Conservation (phyloP, 2,888 invertebrate species). For the Cheilosia pagana region DNA sequence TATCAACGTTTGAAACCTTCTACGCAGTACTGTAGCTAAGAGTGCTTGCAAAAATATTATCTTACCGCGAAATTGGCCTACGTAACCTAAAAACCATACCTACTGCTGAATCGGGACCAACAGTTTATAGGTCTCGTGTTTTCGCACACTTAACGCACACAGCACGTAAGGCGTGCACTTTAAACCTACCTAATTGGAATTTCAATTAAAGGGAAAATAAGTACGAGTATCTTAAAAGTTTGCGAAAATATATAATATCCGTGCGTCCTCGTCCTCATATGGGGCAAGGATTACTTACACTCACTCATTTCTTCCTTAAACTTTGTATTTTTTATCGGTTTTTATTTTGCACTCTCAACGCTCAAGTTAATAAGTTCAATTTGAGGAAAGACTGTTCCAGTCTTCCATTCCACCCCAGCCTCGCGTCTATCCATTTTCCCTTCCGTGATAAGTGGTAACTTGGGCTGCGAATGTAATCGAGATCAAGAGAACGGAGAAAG, state of each 20-base stretch:
- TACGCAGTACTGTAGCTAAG: too few species aligned
- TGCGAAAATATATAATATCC: background rate
- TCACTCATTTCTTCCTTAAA: background rate
- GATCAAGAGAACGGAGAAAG: slow-evolving; percentile 25
- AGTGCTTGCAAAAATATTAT: too few species aligned
- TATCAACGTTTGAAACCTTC: too few species aligned
- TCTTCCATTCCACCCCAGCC: slow-evolving; percentile 1
- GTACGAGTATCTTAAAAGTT: background rate
- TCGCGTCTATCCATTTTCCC: background rate
- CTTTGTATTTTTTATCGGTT: background rate
- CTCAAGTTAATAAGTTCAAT: slow-evolving; percentile 56
- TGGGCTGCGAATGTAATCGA: slow-evolving; percentile 31
- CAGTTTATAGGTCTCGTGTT: background rate
- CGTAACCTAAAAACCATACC: background rate
- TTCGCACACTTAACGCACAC: slow-evolving; percentile 34
- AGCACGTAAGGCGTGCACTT: background rate
- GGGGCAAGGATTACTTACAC: background rate
- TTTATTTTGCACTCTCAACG: slow-evolving; percentile 15
- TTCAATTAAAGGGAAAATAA: slow-evolving; percentile 32
- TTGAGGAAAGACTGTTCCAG: slow-evolving; percentile 27
- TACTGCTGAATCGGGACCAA: background rate
- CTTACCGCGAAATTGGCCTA: background rate
- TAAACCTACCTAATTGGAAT: slow-evolving; percentile 34
- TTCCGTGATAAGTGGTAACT: slow-evolving; percentile 26
- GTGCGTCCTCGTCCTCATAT: slow-evolving; percentile 1